Evolutionary conservation across 2,113 vertebrate genomes (phyloP), one percentile per base, ranked within the genome.

Genomic region (Electrona antarctica): DNA sequence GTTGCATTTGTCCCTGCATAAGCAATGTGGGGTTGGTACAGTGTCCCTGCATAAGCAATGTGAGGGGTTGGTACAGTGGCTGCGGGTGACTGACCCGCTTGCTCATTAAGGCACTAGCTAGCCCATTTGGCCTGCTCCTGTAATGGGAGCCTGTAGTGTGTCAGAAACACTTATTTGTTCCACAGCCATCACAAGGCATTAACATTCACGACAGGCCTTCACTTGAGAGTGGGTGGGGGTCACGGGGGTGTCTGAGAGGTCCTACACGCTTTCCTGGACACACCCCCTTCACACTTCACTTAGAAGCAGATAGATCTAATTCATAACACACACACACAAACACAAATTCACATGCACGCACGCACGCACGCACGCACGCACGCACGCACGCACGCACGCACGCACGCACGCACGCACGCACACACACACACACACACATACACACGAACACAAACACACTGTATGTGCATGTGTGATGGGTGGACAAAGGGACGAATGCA

Each of bases 81-180:
- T 87, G 77, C 88, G 92, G 88, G 91, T 95, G 92, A 92, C 92
- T 94, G 92, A 90, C 92, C 92, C 87, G 93, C 84, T 89, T 82
- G 84, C 93, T 95, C 94, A 94, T 96, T 97, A 95, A 94, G 91
- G 92, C 90, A 79, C 86, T 86, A 84, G 88, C 83, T 80, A 86
- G 87, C 84, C 85, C 85, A 74, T 93, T 93, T 93, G 92, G 92
- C 91, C 90, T 87, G 77, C 73, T 89, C 71, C 88, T 87, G 87
- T 90, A 91, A 92, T 91, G 75, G 86, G 92, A 93, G 90, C 90
- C 92, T 94, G 93, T 88, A 85, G 92, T 88, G 84, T 93, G 93
- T 94, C 94, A 93, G 93, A 92, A 94, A 95, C 94, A 95, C 93
- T 93, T 93, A 92, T 95, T 92, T 94, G 93, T 93, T 94, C 91